phyloP scores from a whole-genome alignment of 2,888 invertebrate genomes.

The Achlya flavicornis region DNA sequence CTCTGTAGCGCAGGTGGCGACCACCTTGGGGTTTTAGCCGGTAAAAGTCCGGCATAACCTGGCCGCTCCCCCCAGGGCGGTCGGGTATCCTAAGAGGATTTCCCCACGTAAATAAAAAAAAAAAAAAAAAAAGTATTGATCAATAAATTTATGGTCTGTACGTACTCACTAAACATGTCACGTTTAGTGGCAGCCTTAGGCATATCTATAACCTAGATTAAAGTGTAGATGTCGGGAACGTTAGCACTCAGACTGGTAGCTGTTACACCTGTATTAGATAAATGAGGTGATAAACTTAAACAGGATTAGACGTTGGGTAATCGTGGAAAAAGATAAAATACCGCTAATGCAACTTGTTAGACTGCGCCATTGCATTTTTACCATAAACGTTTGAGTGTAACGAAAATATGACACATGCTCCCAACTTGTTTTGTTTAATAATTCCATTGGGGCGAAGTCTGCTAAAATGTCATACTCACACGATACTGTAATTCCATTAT shows the following conservation, averaged over 20 bases:
- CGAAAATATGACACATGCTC: too few species aligned
- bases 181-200: background rate
- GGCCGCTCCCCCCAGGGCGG: too few species aligned
- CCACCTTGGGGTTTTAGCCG: too few species aligned
- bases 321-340: background rate
- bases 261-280: constrained; percentile 5
- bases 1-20: too few species aligned
- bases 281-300: constrained; percentile 5
- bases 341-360: background rate
- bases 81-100: too few species aligned
- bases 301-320: background rate
- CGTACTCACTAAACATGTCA: background rate
- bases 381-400: background rate
- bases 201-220: background rate
- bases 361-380: background rate
- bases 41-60: too few species aligned
- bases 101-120: too few species aligned
- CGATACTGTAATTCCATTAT: too few species aligned
- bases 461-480: too few species aligned
- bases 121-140: too few species aligned
- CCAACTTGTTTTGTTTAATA: too few species aligned
- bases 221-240: background rate
- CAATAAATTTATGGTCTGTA: background rate
- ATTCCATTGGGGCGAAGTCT: too few species aligned
- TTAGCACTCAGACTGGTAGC: background rate